Evolutionary conservation across 2,888 invertebrate genomes (phyloP).

Genomic region (Geophilus truncorum): DNA sequence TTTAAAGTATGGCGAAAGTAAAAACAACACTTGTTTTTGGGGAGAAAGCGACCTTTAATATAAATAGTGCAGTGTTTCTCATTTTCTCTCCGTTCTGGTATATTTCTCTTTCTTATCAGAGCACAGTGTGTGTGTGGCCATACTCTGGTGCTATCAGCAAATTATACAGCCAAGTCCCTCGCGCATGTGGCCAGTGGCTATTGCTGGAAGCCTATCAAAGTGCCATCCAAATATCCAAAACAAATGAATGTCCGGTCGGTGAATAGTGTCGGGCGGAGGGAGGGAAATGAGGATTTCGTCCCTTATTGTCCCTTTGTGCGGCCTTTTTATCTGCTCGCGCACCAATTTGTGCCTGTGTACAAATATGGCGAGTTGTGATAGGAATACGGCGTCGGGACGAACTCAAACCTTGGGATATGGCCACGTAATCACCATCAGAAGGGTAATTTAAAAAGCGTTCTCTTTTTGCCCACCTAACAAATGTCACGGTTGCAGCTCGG

Average conservation of each 20-base stretch:
- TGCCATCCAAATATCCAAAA: constrained; percentile 29
- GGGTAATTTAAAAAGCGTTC: constrained; percentile 23
- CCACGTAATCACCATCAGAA: constrained; percentile 22
- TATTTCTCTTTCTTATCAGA: neutral
- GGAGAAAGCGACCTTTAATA: neutral
- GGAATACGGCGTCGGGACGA: neutral
- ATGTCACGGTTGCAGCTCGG: constrained; percentile 15
- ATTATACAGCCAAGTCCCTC: constrained; percentile 17
- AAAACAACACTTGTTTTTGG: neutral
- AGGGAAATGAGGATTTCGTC: constrained; percentile 28
- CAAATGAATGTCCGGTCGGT: constrained; percentile 25
- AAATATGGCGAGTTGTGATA: constrained; percentile 24
- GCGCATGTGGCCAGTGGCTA: constrained; percentile 23
- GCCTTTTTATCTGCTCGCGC: constrained; percentile 7
- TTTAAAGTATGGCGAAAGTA: neutral
- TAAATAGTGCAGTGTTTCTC: neutral
- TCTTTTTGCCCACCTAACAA: constrained; percentile 16
- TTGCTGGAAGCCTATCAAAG: constrained; percentile 10
- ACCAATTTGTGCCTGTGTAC: constrained; percentile 21
- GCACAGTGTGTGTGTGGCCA: neutral
- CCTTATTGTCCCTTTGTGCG: constrained; percentile 21
- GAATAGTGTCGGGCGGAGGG: constrained; percentile 8
- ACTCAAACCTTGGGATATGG: constrained; percentile 8
- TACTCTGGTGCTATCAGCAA: constrained; percentile 16
- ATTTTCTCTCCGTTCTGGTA: neutral